A percentile compares a stretch with the other conserved stretches of the same genome.
These are phyloP conservation scores for Xiphophorus maculatus DNA, from an alignment of 2,113 vertebrate species.

Conservation along the genomic window DNA sequence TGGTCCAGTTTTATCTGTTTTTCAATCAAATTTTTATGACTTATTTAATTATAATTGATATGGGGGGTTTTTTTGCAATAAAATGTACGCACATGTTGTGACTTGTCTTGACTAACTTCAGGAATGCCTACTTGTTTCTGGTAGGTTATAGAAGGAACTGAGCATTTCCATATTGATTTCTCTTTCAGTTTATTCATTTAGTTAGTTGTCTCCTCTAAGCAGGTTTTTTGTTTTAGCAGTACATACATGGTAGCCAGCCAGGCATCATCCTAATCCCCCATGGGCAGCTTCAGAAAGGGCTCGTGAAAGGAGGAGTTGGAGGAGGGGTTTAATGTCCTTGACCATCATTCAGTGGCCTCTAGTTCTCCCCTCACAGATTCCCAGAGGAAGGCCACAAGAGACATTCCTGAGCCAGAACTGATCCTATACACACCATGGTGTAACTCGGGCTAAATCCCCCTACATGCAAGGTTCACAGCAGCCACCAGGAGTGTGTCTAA, in stretches of 20 bases:
- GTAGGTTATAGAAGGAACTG: background rate
- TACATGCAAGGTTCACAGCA: conserved; percentile 52
- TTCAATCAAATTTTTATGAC: background rate
- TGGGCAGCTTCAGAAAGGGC: conserved; percentile 67
- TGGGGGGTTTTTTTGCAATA: too few relatives aligned
- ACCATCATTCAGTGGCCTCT: conserved; percentile 81
- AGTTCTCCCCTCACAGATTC: conserved; percentile 60
- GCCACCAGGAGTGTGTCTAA: conserved; percentile 48
- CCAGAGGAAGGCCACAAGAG: conserved; percentile 63
- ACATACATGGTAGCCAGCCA: conserved; percentile 50
- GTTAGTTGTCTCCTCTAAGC: conserved; percentile 42
- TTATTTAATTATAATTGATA: too few relatives aligned
- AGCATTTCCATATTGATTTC: conserved; percentile 13
- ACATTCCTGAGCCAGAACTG: conserved; percentile 65
- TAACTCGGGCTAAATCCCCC: conserved; percentile 61
- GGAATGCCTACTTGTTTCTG: too few relatives aligned
- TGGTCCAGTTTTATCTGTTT: background rate
- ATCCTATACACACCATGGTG: conserved; percentile 55
- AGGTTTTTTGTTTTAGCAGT: conserved; percentile 34
- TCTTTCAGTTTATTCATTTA: conserved; percentile 26
- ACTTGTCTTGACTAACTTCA: too few relatives aligned
- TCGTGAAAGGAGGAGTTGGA: conserved; percentile 47
- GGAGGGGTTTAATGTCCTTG: conserved; percentile 78
- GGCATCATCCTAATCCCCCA: conserved; percentile 60
- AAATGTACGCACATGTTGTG: too few relatives aligned